Percentiles rank a stretch among this genome's conserved stretches.
phyloP scores from a whole-genome alignment of 2,113 vertebrate genomes.

The Dicrurus megarhynchus region DNA sequence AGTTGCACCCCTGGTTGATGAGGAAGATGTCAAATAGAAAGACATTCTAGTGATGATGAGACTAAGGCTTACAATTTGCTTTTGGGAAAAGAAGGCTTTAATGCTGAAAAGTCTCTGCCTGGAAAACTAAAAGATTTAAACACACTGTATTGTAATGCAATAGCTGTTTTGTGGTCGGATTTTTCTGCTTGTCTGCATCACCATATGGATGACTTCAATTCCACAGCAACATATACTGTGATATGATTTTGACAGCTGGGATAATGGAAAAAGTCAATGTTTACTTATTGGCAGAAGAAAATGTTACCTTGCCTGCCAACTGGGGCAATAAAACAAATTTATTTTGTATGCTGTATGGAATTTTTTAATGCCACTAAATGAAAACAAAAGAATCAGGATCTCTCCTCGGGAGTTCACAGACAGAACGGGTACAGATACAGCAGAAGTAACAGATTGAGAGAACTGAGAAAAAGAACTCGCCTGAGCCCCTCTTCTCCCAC shows the following conservation, averaged over 20 bases:
- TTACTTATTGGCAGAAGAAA: conserved; percentile 46
- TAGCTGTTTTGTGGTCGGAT: background rate
- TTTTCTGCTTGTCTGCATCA: background rate
- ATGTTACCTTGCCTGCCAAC: conserved; percentile 47
- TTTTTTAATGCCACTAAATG: conserved; percentile 33
- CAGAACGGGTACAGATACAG: background rate
- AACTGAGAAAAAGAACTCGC: background rate
- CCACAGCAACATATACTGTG: conserved; percentile 1
- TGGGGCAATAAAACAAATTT: conserved; percentile 45
- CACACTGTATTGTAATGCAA: background rate
- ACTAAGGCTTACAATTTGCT: background rate
- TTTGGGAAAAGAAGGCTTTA: background rate
- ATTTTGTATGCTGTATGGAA: background rate
- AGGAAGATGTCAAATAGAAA: background rate
- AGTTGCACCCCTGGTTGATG: background rate
- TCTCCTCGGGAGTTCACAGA: conserved; percentile 8
- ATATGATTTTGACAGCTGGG: conserved; percentile 23
- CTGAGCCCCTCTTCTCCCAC: background rate
- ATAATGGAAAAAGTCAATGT: conserved; percentile 49
- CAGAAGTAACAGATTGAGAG: background rate
- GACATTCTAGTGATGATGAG: background rate
- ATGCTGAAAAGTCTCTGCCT: background rate
- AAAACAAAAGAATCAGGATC: conserved; percentile 26
- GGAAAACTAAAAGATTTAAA: background rate
- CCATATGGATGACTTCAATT: conserved; percentile 51